A percentile compares a stretch with the other conserved stretches of the same genome.
Conservation (phyloP, 2,888 invertebrate species). For the Drosophila emarginata region DNA sequence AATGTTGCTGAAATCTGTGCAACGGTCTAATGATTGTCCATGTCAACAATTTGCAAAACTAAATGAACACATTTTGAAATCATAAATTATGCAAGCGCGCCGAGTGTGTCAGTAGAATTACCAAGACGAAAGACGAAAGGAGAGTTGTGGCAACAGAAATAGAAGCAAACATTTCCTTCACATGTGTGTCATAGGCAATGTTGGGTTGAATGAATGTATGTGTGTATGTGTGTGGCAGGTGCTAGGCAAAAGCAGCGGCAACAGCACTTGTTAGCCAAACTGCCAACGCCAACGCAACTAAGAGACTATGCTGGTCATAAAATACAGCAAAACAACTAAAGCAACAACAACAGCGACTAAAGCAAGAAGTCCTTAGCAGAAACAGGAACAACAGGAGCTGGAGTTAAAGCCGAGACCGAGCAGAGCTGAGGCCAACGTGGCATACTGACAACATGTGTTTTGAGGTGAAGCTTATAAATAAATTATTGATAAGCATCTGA, state of each 20-base stretch:
- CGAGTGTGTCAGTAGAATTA: conserved; percentile 40
- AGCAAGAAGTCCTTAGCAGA: neutral
- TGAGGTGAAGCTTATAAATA: conserved; percentile 77
- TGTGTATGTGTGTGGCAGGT: conserved; percentile 39
- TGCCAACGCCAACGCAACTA: conserved; percentile 60
- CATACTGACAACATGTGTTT: conserved; percentile 73
- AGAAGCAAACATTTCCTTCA: conserved; percentile 30
- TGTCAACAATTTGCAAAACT: conserved; percentile 78
- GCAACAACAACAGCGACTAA: neutral
- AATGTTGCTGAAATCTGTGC: conserved; percentile 72
- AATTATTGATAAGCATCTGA: conserved; percentile 77
- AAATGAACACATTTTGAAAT: conserved; percentile 75
- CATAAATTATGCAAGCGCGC: conserved; percentile 72
- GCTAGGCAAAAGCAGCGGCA: conserved; percentile 42
- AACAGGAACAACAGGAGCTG: neutral
- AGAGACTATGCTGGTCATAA: conserved; percentile 47
- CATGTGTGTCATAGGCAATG: conserved; percentile 21
- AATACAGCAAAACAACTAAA: conserved; percentile 19
- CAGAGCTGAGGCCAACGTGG: conserved; percentile 45
- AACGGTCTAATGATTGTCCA: conserved; percentile 70
- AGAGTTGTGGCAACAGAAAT: conserved; percentile 1
- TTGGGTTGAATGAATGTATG: conserved; percentile 7
- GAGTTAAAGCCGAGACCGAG: conserved; percentile 6
- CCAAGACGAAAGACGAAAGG: conserved; percentile 18
- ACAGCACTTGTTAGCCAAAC: conserved; percentile 69